Evolutionary conservation across 2,888 invertebrate species (phyloP).

Genomic region (Patella pellucida): DNA sequence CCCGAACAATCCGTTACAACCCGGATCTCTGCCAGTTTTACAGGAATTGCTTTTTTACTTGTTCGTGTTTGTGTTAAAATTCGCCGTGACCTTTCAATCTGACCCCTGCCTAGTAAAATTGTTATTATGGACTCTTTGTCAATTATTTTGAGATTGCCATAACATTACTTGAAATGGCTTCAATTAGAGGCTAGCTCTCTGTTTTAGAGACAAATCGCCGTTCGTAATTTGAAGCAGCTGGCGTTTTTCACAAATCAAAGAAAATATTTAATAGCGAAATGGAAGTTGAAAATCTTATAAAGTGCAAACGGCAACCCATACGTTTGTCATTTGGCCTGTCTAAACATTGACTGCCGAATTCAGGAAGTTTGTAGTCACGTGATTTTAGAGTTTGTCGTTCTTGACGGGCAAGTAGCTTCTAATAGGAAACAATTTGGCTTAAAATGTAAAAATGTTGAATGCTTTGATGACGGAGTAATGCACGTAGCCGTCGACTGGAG

Average conservation of each 20-base stretch:
- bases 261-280: conserved; percentile 5
- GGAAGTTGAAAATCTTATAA: neutral
- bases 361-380: conserved; percentile 2
- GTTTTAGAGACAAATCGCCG: neutral
- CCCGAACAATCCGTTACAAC: too few species aligned
- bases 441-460: conserved; percentile 6
- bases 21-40: too few species aligned
- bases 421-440: conserved; percentile 8
- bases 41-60: too few species aligned
- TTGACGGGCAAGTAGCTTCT: neutral
- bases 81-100: too few species aligned
- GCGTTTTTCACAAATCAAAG: neutral
- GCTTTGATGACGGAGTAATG: neutral
- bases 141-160: neutral
- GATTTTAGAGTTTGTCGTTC: neutral
- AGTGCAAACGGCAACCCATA: conserved; percentile 7
- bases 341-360: conserved; percentile 1
- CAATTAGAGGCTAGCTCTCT: neutral
- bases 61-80: too few species aligned
- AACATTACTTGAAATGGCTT: neutral
- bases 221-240: neutral
- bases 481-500: neutral
- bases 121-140: neutral
- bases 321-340: conserved; percentile 1
- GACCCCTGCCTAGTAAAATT: neutral